Evolutionary conservation across 2,797 vertebrate species (phyloP), one percentile per base, ranked within the genome.

Genomic region (Scarus forsteni): DNA sequence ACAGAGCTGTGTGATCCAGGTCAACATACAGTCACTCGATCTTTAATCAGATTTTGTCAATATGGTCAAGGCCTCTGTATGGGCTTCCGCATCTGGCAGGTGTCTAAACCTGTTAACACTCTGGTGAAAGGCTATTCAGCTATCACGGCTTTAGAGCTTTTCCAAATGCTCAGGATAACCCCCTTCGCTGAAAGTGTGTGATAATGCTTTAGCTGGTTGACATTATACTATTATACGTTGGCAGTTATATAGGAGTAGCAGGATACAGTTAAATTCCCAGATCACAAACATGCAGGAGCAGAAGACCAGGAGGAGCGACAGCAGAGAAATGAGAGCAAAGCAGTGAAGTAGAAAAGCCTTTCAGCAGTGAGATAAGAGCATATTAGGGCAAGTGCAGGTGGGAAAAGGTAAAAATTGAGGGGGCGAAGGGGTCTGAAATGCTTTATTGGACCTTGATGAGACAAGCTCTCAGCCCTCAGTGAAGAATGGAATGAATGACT

Each of bases 331-430:
- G 38, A 58, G 67, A 79, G 82, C 52, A 43, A 42, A 60, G 75
- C 77, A 65, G 61, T 16, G 66, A 70, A 61, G 82, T 54, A 70
- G 82, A 86, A 86, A 86, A 80, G 66, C 81, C 78, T 77, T 75
- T 77, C 70, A 69, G 70, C 72, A 57, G 44, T 36, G 0, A 84
- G 77, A 81, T 78, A 80, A 84, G 71, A 85, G 58, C 57, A 45
- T 59, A 80, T 87, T 82, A 84, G 60, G 58, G 48, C 1, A 36
- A 79, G 75, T 43, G 38, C 54, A 81, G 81, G 75, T 79, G 63
- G 73, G 57, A 34, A 56, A 58, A 62, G 65, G 69, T 10, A 19
- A 53, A 60, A 60, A 60, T 69, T 10, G 1, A 10, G 8, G 15
- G 40, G 52, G 2, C 14, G 40, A 3, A 13, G 27, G 40, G 15